A percentile compares a stretch with the other conserved stretches of the same genome.
phyloP scores from a whole-genome alignment of 2,888 invertebrate genomes.

The Argyra leucocephala region DNA sequence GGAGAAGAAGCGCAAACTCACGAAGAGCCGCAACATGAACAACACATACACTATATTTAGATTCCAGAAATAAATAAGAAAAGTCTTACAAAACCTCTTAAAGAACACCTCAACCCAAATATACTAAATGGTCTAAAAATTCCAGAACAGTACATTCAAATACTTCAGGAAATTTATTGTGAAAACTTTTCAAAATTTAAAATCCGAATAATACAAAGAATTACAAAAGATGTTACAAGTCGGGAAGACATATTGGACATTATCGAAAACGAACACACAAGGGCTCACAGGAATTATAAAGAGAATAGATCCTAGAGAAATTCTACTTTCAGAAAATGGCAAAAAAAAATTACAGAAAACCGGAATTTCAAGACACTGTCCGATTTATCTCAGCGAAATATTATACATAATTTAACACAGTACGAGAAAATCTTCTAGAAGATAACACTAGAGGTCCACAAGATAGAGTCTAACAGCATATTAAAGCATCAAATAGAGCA shows the following conservation, averaged over 20 bases:
- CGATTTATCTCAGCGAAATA: too few species aligned
- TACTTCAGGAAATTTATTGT: slow-evolving; percentile 16
- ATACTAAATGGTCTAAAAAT: slow-evolving; percentile 17
- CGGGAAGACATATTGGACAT: slow-evolving; percentile 14
- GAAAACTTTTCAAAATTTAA: slow-evolving; percentile 10
- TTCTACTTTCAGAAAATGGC: too few species aligned
- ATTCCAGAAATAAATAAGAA: slow-evolving; percentile 7
- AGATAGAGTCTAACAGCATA: too few species aligned
- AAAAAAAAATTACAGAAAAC: too few species aligned
- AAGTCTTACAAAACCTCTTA: not conserved
- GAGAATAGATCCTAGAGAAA: too few species aligned
- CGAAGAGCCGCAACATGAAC: slow-evolving; percentile 19
- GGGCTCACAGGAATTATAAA: too few species aligned
- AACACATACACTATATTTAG: slow-evolving; percentile 11
- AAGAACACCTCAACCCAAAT: slow-evolving; percentile 8
- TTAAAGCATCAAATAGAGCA: not conserved
- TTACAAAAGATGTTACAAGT: slow-evolving; percentile 10
- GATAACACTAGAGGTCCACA: too few species aligned
- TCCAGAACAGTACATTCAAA: slow-evolving; percentile 12
- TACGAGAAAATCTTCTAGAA: too few species aligned
- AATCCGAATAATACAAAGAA: slow-evolving; percentile 12
- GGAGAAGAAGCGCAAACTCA: slow-evolving; percentile 11
- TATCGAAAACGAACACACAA: not conserved
- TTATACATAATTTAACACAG: too few species aligned
- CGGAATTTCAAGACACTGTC: too few species aligned